These are phyloP conservation scores for Ciconia boyciana DNA, from an alignment of 2,113 vertebrate genomes.

Conservation along the genomic window DNA sequence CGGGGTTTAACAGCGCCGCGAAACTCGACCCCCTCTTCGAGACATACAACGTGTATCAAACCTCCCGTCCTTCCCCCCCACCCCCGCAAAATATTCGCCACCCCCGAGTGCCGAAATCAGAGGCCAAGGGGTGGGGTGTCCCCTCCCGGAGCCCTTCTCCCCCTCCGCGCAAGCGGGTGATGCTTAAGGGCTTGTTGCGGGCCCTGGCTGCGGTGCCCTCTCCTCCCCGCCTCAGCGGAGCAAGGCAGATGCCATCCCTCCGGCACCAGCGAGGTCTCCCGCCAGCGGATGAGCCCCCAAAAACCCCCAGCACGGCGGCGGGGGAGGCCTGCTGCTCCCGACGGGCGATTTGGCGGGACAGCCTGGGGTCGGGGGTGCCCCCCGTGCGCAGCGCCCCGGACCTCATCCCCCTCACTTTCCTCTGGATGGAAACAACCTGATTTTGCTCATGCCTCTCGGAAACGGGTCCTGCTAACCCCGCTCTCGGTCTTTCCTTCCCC, in stretches of 20 bases:
- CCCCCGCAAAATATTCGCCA: not conserved
- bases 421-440: not conserved
- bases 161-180: not conserved
- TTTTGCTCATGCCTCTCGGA: slow-evolving; percentile 17
- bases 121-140: not conserved
- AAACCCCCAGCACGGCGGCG: fast-evolving
- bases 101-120: not conserved
- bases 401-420: not conserved
- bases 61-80: not conserved
- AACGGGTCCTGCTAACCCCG: not conserved
- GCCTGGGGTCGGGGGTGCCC: too few species aligned
- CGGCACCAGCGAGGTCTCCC: not conserved
- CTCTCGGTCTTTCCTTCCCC: not conserved
- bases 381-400: fast-evolving
- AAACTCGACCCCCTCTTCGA: not conserved
- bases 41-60: not conserved
- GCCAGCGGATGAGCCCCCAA: not conserved
- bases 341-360: fast-evolving
- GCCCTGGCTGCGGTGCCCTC: too few species aligned
- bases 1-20: not conserved
- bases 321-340: not conserved
- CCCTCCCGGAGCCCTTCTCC: not conserved
- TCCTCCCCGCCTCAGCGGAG: not conserved
- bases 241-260: too few species aligned
- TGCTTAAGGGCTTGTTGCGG: not conserved